Conservation (phyloP, 2,888 invertebrate species). For the Globia sparganii region DNA sequence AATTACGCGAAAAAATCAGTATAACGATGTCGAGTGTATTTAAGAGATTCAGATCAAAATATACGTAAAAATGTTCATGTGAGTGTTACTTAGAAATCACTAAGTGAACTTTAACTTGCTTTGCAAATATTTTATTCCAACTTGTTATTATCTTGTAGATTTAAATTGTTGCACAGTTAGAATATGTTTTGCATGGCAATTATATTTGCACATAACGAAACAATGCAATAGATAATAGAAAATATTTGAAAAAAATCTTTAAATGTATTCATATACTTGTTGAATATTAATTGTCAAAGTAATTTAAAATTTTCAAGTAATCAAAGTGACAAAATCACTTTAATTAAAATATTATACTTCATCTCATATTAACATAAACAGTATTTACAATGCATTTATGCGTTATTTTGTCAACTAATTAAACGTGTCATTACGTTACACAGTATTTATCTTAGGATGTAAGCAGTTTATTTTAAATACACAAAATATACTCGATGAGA, state of each 20-base stretch:
- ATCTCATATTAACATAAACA: conserved; percentile 25
- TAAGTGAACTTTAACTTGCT: conserved; percentile 46
- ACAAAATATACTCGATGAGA: conserved; percentile 16
- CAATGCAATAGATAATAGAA: conserved; percentile 46
- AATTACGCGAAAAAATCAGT: conserved; percentile 7
- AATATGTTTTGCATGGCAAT: conserved; percentile 58
- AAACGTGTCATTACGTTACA: conserved; percentile 19
- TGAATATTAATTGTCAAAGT: conserved; percentile 33
- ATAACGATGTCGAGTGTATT: background rate
- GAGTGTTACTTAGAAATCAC: conserved; percentile 34
- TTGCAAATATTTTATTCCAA: conserved; percentile 46
- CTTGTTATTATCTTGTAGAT: conserved; percentile 51
- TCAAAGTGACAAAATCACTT: conserved; percentile 24
- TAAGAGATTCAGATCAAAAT: conserved; percentile 20
- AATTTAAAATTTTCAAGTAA: conserved; percentile 19
- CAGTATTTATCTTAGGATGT: conserved; percentile 31
- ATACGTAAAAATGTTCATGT: conserved; percentile 50
- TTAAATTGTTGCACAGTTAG: conserved; percentile 59
- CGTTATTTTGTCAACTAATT: conserved; percentile 35
- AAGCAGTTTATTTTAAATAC: conserved; percentile 51
- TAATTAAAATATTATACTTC: conserved; percentile 28
- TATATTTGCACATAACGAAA: conserved; percentile 47
- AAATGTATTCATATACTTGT: conserved; percentile 31
- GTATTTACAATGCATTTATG: conserved; percentile 63
- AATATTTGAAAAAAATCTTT: conserved; percentile 9